A percentile compares a stretch with the other conserved stretches of the same genome.
These are phyloP conservation scores for Eidolon helvum DNA, from an alignment of 2,113 vertebrate species.

Conservation along the genomic window DNA sequence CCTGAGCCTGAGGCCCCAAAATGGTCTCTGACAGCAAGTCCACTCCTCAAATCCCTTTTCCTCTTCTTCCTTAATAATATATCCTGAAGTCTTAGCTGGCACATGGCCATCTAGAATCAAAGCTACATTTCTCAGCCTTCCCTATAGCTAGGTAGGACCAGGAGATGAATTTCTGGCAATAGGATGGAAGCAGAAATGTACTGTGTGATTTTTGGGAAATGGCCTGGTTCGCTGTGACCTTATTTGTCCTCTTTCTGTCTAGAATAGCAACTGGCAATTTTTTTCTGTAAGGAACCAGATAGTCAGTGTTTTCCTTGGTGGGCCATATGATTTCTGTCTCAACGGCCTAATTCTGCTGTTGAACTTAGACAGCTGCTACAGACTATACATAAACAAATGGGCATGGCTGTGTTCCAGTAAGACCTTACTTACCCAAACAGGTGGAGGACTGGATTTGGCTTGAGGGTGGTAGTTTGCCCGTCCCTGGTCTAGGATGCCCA, in stretches of 20 bases:
- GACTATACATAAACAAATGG: neutral
- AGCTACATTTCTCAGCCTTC: neutral
- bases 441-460: neutral
- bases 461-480: neutral
- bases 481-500: neutral
- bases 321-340: neutral
- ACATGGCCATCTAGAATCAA: neutral
- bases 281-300: neutral
- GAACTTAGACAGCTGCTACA: conserved; percentile 25
- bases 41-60: neutral
- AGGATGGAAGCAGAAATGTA: neutral
- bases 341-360: neutral
- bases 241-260: neutral
- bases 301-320: conserved; percentile 37
- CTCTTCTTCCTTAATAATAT: neutral
- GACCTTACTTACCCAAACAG: neutral
- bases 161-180: neutral
- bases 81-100: neutral
- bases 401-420: neutral
- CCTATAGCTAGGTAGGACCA: neutral
- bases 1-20: neutral
- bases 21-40: neutral
- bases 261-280: neutral
- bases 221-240: neutral
- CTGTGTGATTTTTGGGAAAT: neutral